Conservation (phyloP, 2,888 invertebrate genomes). For the Pardosa pseudoannulata region DNA sequence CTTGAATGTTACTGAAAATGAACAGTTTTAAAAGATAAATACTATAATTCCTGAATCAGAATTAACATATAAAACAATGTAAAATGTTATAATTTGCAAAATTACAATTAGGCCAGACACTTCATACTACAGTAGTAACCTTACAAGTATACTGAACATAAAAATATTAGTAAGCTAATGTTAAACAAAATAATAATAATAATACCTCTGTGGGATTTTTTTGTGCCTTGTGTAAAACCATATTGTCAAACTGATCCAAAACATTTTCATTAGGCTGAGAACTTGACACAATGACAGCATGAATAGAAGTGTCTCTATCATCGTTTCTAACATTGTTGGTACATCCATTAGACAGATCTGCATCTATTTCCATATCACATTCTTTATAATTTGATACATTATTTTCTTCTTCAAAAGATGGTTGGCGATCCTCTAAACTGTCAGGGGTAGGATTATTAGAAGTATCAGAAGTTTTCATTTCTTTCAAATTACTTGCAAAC, state of each 20-base stretch:
- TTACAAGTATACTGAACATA: too few species aligned
- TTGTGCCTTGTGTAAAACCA: constrained; percentile 41
- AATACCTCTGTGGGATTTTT: neutral
- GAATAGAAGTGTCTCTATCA: neutral
- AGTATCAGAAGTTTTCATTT: neutral
- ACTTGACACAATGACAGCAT: constrained; percentile 32
- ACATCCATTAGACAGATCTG: neutral
- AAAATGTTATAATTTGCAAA: too few species aligned
- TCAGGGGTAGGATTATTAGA: neutral
- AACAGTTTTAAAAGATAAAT: too few species aligned
- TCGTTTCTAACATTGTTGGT: neutral
- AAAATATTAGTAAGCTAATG: too few species aligned
- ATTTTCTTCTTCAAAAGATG: neutral
- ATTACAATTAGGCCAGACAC: too few species aligned
- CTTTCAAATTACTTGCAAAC: neutral
- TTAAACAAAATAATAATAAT: too few species aligned
- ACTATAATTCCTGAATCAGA: too few species aligned
- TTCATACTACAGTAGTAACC: too few species aligned
- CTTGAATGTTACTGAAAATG: too few species aligned
- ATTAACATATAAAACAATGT: too few species aligned
- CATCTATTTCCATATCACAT: neutral
- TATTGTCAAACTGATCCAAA: constrained; percentile 50
- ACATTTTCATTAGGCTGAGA: constrained; percentile 32
- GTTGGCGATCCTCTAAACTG: neutral
- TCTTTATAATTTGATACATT: neutral